Evolutionary conservation across 2,113 vertebrate species (phyloP).

Genomic region (Saguinus imperator): DNA sequence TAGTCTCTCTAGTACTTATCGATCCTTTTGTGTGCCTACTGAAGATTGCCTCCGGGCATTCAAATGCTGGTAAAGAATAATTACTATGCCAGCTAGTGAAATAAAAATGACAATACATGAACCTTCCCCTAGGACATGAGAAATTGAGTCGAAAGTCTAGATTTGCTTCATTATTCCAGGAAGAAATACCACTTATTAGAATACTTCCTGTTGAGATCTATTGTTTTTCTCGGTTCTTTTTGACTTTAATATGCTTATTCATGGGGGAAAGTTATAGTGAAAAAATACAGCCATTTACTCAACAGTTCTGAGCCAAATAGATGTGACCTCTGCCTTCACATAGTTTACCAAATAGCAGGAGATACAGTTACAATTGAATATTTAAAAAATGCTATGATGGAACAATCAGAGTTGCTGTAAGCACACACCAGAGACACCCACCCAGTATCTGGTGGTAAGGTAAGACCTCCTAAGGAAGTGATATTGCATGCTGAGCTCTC

Average conservation of each 20-base stretch:
- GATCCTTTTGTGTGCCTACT: neutral
- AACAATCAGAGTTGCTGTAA: neutral
- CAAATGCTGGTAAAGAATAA: neutral
- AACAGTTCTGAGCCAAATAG: neutral
- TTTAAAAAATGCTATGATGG: neutral
- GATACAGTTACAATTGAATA: neutral
- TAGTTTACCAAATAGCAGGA: neutral
- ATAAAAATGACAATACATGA: neutral
- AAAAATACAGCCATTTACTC: neutral
- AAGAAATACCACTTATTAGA: constrained; percentile 30
- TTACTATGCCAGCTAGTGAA: neutral
- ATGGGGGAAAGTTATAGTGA: neutral
- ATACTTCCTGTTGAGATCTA: neutral
- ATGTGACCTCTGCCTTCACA: neutral
- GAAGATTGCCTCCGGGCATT: neutral
- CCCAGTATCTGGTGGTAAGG: neutral
- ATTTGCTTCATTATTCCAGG: constrained; percentile 30
- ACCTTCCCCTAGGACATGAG: neutral
- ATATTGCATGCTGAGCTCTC: neutral
- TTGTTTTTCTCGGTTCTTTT: constrained; percentile 27
- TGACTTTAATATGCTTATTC: neutral
- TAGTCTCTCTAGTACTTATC: constrained; percentile 25
- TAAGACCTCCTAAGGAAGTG: neutral
- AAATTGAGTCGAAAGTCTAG: neutral
- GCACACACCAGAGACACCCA: neutral